These are phyloP conservation scores for Caenorhabditis afra DNA, from an alignment of 2,888 invertebrate species.

Conservation along the genomic window DNA sequence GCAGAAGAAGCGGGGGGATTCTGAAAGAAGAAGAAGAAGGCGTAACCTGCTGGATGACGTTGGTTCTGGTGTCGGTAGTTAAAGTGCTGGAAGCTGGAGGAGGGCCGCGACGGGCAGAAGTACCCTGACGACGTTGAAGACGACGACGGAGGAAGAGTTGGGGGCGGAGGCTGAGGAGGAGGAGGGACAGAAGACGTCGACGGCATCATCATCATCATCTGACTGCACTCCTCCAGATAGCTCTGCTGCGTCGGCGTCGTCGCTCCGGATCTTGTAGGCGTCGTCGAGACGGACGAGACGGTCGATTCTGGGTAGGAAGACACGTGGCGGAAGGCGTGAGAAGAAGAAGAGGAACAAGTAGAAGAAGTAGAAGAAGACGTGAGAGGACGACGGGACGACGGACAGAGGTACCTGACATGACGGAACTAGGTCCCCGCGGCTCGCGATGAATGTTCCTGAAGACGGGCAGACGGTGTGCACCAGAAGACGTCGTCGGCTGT, in stretches of 20 bases:
- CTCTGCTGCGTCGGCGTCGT: constrained; percentile 49
- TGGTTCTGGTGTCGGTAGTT: neutral
- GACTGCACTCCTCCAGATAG: neutral
- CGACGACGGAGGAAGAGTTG: too few relatives aligned
- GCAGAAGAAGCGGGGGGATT: too few relatives aligned
- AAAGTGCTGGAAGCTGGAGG: neutral
- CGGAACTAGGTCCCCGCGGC: constrained; percentile 38
- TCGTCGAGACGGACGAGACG: constrained; percentile 36
- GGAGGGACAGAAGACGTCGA: neutral
- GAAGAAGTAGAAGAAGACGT: neutral
- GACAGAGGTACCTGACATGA: constrained; percentile 44
- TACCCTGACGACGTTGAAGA: too few relatives aligned
- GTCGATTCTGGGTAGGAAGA: constrained; percentile 31
- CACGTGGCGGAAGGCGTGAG: constrained; percentile 24
- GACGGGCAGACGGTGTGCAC: constrained; percentile 30
- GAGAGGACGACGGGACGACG: constrained; percentile 26
- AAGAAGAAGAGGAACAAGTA: neutral
- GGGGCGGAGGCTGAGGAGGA: too few relatives aligned
- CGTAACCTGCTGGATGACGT: constrained; percentile 24
- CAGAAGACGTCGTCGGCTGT: constrained; percentile 13
- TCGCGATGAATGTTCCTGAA: constrained; percentile 21
- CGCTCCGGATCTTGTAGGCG: constrained; percentile 44
- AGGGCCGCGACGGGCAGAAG: neutral
- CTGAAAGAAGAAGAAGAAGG: neutral
- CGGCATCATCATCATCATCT: neutral